Base-by-base conservation (phyloP, 2,113 vertebrate genomes). In the Scolopax mira region DNA sequence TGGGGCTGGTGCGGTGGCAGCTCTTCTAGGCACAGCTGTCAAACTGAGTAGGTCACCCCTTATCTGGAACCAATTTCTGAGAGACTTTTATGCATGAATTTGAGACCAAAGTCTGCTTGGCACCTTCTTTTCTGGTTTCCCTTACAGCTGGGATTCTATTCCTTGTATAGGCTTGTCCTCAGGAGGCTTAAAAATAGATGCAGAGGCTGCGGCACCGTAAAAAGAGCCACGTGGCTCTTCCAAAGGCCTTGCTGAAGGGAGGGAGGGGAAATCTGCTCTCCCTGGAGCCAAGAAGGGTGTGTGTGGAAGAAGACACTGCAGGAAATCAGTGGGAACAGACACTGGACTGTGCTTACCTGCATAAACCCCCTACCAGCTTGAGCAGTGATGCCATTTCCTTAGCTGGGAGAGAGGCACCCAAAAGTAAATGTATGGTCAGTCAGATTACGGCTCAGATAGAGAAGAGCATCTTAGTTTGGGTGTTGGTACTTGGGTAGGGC, bases 41-140 rank as follows among this genome's bases (percentile, higher is more conserved):
- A 72, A 46, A 48, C 8, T 5, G 3, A 87, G 85, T 52, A 60
- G 88, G 80, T 89, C 94, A 81, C 49, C 66, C 71, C 75, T 91
- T 52, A 54, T 91, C 91, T 93, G 91, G 91, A 93, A 93, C 70
- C 61, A 82, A 85, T 93, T 91, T 85, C 66, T 39, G 39, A 48
- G 66, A 78, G 55, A 35, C 44, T 91, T 64, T 78, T 73, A 48
- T 79, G 75, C 72, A 49, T 60, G 31, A 85, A 65, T 73, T 58
- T 35, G 71, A 91, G 89, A 78, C 71, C 61, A 24, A 48, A 81
- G 84, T 93, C 88, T 91, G 70, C 88, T 73, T 93, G 91, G 94
- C 91, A 93, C 49, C 88, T 74, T 81, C 54, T 52, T 39, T 49
- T 39, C 77, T 85, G 88, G 91, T 91, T 85, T 93, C 70, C 65